Percentiles rank a stretch among this genome's conserved stretches.
phyloP scores from a whole-genome alignment of 2,888 invertebrate genomes.

The Hirtodrosophila cameraria region DNA sequence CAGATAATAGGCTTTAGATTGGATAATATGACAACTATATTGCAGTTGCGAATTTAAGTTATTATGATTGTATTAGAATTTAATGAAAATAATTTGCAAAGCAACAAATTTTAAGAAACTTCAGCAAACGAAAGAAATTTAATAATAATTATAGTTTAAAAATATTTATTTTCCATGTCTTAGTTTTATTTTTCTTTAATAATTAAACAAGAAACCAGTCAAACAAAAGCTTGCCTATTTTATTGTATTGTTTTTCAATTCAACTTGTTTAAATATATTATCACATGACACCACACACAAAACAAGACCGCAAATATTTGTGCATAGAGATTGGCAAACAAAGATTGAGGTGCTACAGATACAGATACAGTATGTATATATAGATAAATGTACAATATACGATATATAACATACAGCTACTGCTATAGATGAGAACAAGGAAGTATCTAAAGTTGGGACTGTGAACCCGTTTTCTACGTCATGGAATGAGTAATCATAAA shows the following conservation, averaged over 20 bases:
- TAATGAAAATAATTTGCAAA: conserved; percentile 11
- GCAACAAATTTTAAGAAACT: neutral
- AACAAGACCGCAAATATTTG: conserved; percentile 4
- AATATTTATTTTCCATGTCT: neutral
- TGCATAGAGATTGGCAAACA: conserved; percentile 11
- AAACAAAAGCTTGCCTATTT: no score
- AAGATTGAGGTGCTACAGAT: conserved; percentile 5
- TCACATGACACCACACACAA: conserved; percentile 22
- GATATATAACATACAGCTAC: neutral
- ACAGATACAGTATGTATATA: neutral
- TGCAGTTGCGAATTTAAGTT: neutral
- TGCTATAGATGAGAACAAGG: conserved; percentile 30
- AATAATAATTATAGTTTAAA: no score
- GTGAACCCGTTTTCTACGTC: conserved; percentile 23
- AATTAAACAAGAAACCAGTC: no score
- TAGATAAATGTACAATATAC: neutral
- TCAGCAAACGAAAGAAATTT: no score
- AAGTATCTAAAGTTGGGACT: conserved; percentile 15
- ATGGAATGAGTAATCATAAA: neutral
- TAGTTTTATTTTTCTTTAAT: neutral
- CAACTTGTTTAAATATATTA: conserved; percentile 30
- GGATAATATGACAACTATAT: conserved; percentile 23
- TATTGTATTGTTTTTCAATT: neutral
- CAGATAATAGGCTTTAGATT: conserved; percentile 15
- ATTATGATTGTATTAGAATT: conserved; percentile 7